Evolutionary conservation across 2,797 vertebrate species (phyloP).

Genomic region (Lithobates pipiens): DNA sequence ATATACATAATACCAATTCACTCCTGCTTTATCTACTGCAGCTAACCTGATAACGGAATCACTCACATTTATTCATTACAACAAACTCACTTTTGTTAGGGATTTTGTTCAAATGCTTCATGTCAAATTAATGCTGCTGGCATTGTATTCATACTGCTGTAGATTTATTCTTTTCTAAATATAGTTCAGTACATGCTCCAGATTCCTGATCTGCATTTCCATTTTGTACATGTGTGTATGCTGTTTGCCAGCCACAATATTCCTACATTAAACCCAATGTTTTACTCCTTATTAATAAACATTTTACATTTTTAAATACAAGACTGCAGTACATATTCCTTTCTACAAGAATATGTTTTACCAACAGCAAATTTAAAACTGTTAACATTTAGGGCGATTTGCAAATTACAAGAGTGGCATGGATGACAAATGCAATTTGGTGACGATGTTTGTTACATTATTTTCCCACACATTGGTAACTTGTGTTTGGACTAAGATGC

Average conservation of each 20-base stretch:
- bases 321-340: background rate
- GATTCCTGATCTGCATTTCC: background rate
- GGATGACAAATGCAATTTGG: no score
- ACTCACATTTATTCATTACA: background rate
- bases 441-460: no score
- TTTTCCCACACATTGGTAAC: no score
- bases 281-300: background rate
- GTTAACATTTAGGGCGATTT: no score
- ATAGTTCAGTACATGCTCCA: background rate
- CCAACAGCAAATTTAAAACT: no score
- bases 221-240: background rate
- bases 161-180: constrained; percentile 8
- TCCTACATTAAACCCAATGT: background rate
- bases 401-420: no score
- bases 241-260: background rate
- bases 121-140: constrained; percentile 9
- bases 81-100: background rate
- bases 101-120: background rate
- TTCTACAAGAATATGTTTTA: background rate
- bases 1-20: no score
- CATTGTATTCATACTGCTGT: constrained; percentile 7
- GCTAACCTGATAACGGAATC: background rate
- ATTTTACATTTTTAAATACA: background rate
- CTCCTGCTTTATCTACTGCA: background rate
- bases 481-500: no score